Evolutionary conservation across 2,888 invertebrate species (phyloP), one percentile per base, ranked within the genome.

Genomic region (Ametastegia equiseti): DNA sequence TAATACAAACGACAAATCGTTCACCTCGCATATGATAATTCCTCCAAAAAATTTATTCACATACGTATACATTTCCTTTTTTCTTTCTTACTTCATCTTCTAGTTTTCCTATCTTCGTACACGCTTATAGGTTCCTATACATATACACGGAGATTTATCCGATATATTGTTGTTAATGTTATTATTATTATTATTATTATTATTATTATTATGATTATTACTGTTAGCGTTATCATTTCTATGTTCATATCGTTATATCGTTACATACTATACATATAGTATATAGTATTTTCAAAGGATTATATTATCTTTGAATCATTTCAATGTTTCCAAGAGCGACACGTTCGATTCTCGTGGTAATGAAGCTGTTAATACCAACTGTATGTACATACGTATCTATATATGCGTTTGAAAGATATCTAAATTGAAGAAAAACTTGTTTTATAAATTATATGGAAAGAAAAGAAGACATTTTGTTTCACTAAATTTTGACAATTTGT

Each of bases 131-230:
- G 54, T 54, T 54, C 54, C 54, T 54, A 54, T 23, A 54, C 54
- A 54, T 54, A 54, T 23, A 54, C 54, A 54, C 23, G 54, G n/a
- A 54, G 23, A 54, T 54, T 54, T 54, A 54, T 54, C 54, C 54
- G 19, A 54, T 54, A 54, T 9, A 7, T 54, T 54, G 23, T 19
- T 7, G 23, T n/a, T 54, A 54, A 19, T 54, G 23, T 19, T 1
- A 54, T 19, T 54, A 54, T 19, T 7, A 50, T 50, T 50, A 50
- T n/a, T 2, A 47, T 47, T 47, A 47, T 50, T 50, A 19, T 50
- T 19, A 50, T 50, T 50, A 50, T 50, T 50, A 50, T 50, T 50
- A 50, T 19, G n/a, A 19, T 50, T 50, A 50, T n/a, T 47, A 47
- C n/a, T 47, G n/a, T n/a, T 47, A 54, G 7, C 23, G 9, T 19